phyloP scores from a whole-genome alignment of 2,888 invertebrate species.

The Callinectes sapidus region DNA sequence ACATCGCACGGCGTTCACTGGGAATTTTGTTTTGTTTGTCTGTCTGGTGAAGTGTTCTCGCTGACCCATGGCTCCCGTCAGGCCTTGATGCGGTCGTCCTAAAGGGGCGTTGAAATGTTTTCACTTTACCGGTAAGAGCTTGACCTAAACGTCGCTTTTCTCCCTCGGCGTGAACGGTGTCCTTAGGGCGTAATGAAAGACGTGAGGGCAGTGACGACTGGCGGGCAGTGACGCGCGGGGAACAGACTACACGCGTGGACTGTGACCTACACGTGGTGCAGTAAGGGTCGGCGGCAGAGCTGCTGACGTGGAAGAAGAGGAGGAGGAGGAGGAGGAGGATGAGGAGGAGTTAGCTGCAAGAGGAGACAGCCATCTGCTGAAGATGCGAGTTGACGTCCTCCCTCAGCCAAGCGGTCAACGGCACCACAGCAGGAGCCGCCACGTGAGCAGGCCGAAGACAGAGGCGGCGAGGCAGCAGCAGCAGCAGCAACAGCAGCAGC shows the following conservation, averaged over 20 bases:
- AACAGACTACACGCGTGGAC: background rate
- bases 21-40: background rate
- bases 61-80: background rate
- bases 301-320: background rate
- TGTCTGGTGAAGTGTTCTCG: background rate
- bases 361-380: background rate
- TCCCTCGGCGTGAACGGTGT: slow-evolving; percentile 30
- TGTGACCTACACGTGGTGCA: background rate
- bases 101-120: slow-evolving; percentile 9
- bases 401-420: background rate
- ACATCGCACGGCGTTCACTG: slow-evolving; percentile 23
- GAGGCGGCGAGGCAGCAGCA: slow-evolving; percentile 32
- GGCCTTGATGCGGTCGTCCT: background rate
- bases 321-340: background rate
- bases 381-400: background rate
- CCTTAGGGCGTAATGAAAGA: slow-evolving; percentile 34
- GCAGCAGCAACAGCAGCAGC: slow-evolving; percentile 8
- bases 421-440: slow-evolving; percentile 18
- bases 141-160: background rate
- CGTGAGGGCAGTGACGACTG: slow-evolving; percentile 36
- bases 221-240: slow-evolving; percentile 24
- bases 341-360: background rate
- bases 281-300: slow-evolving; percentile 21
- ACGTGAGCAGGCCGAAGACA: background rate
- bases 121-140: background rate